Evolutionary conservation across 1,140 invertebrate genomes (phyloP).

Genomic region (Oscheius sp.): DNA sequence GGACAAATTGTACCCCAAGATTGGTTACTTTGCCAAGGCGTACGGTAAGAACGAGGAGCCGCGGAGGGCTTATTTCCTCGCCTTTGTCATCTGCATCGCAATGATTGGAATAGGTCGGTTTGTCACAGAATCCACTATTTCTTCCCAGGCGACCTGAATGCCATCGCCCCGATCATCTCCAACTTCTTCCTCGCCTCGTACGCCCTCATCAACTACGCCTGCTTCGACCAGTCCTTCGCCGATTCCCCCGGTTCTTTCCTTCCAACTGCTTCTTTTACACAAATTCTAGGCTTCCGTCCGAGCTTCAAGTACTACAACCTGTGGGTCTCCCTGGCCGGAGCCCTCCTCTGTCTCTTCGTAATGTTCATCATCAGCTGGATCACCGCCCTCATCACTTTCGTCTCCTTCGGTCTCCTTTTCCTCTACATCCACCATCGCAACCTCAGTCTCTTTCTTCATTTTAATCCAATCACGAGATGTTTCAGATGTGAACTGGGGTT

Average conservation of each 20-base stretch:
- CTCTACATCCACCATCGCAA: slow-evolving; percentile 84
- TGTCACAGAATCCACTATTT: slow-evolving; percentile 6
- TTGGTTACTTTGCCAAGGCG: slow-evolving; percentile 87
- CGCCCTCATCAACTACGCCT: slow-evolving; percentile 88
- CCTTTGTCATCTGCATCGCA: slow-evolving; percentile 78
- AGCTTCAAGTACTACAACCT: slow-evolving; percentile 83
- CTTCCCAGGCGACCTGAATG: slow-evolving; percentile 73
- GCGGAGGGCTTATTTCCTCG: slow-evolving; percentile 83
- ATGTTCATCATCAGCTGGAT: slow-evolving; percentile 93
- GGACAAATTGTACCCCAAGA: slow-evolving; percentile 87
- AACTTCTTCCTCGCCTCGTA: slow-evolving; percentile 97
- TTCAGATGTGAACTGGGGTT: slow-evolving; percentile 90
- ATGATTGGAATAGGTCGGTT: slow-evolving; percentile 66
- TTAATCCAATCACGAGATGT: not conserved
- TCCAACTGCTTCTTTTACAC: not conserved
- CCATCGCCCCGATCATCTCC: slow-evolving; percentile 90
- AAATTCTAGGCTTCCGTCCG: slow-evolving; percentile 63
- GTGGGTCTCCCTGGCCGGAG: slow-evolving; percentile 85
- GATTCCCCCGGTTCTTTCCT: slow-evolving; percentile 63
- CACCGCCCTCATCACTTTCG: slow-evolving; percentile 83
- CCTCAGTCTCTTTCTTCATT: slow-evolving; percentile 63
- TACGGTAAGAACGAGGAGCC: slow-evolving; percentile 90
- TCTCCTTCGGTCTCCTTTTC: slow-evolving; percentile 81
- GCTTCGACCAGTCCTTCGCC: slow-evolving; percentile 85
- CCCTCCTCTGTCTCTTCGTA: slow-evolving; percentile 81